Conservation (phyloP, 2,113 vertebrate genomes). For the Trochalopteron elliotii region DNA sequence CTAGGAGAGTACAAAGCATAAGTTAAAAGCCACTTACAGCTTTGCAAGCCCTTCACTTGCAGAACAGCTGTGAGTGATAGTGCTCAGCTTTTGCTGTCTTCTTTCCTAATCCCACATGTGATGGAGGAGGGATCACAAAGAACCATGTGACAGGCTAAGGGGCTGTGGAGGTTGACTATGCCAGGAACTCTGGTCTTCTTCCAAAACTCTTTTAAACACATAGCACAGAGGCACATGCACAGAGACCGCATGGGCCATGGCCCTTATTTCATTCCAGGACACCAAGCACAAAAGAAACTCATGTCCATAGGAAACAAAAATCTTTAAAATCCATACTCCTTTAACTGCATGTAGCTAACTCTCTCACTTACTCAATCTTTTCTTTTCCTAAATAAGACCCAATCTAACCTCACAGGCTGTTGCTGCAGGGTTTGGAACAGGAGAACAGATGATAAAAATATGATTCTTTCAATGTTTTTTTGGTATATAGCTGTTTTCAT, state of each 20-base stretch:
- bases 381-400: neutral
- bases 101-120: neutral
- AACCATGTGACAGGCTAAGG: neutral
- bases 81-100: neutral
- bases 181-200: neutral
- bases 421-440: constrained; percentile 6
- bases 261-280: neutral
- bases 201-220: neutral
- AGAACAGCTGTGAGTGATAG: neutral
- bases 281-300: neutral
- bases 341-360: neutral
- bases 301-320: neutral
- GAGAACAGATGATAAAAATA: neutral
- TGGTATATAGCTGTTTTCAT: neutral
- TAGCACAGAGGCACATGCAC: neutral
- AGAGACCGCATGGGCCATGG: neutral
- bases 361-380: neutral
- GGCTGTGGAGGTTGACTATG: neutral
- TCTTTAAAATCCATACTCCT: neutral
- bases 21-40: neutral
- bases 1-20: neutral
- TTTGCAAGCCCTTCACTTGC: neutral
- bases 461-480: neutral
- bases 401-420: neutral
- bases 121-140: neutral